Percentiles rank a stretch among this genome's conserved stretches.
Evolutionary conservation across 2,113 vertebrate species (phyloP).

Genomic region (zebrafish (Danio rerio)): GRCz12tu NC_133176.1:20642501-20643000

Average conservation of each 20-base stretch:
- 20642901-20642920: no score
- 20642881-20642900: no score
- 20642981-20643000: background rate
- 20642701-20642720: background rate
- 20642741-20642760: background rate
- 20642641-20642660: background rate
- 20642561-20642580: background rate
- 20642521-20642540: conserved; percentile 73
- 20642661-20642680: background rate
- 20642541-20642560: conserved; percentile 19
- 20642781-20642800: background rate
- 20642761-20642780: background rate
- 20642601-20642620: background rate
- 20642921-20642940: no score
- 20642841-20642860: background rate
- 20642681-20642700: background rate
- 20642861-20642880: no score
- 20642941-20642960: no score
- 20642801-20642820: background rate
- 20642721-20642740: background rate
- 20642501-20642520: conserved; percentile 79
- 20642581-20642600: background rate
- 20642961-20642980: no score
- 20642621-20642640: conserved; percentile 1
- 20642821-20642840: background rate